These are phyloP conservation scores for Phortica okadai DNA, from an alignment of 2,888 invertebrate species.

Conservation along the genomic window DNA sequence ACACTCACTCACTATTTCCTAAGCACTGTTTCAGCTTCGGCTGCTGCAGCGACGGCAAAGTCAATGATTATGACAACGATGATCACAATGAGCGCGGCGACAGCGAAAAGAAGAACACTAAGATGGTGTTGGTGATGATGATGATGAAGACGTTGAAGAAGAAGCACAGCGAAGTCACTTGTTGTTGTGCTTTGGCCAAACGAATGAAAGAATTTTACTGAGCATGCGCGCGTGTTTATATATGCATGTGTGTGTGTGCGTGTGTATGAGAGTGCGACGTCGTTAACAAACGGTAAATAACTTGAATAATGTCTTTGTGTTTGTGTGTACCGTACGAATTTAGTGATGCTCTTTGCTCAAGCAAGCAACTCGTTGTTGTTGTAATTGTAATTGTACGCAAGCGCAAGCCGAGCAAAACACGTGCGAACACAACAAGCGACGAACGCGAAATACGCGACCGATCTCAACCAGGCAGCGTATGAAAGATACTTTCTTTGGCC, in stretches of 20 bases:
- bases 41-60: background rate
- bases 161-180: conserved; percentile 16
- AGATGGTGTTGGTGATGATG: background rate
- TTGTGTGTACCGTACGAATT: background rate
- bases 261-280: conserved; percentile 12
- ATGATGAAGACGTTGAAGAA: background rate
- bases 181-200: conserved; percentile 8
- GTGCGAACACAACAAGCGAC: conserved; percentile 76
- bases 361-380: background rate
- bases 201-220: conserved; percentile 20
- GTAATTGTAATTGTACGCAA: conserved; percentile 34
- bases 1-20: background rate
- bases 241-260: conserved; percentile 3
- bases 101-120: background rate
- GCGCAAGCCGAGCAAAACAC: conserved; percentile 67
- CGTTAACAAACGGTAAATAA: conserved; percentile 26
- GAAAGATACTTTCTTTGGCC: conserved; percentile 75
- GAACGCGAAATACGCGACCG: conserved; percentile 76
- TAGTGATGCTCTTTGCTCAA: background rate
- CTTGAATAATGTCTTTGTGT: background rate
- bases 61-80: background rate
- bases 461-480: conserved; percentile 50
- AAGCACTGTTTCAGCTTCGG: background rate
- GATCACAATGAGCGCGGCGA: background rate
- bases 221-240: conserved; percentile 16